phyloP scores from a whole-genome alignment of 1,140 invertebrate genomes.

The Apis mellifera region DNA sequence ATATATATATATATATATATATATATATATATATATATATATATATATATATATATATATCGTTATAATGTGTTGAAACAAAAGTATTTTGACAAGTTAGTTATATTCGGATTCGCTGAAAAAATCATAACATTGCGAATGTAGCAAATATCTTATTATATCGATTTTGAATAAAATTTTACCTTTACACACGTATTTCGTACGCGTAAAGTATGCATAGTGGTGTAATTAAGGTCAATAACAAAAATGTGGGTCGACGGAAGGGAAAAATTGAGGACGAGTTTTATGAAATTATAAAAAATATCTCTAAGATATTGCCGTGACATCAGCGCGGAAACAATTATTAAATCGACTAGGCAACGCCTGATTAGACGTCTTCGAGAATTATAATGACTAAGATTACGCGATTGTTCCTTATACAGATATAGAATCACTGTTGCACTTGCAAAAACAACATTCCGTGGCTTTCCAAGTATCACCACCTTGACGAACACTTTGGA shows the following conservation, averaged over 20 bases:
- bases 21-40: too few species aligned
- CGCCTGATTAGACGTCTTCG: not conserved
- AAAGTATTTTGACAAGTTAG: too few species aligned
- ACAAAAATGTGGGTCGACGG: constrained; percentile 29
- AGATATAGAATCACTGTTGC: not conserved
- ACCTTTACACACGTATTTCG: too few species aligned
- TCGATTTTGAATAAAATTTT: too few species aligned
- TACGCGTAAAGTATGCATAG: too few species aligned
- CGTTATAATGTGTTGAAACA: not conserved
- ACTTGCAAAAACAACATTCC: constrained; percentile 14
- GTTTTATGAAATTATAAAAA: constrained; percentile 11
- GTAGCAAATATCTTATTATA: too few species aligned
- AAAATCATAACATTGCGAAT: too few species aligned
- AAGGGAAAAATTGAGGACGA: constrained; percentile 34
- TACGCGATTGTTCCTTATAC: constrained; percentile 20
- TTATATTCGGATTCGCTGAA: too few species aligned
- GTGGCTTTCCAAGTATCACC: not conserved
- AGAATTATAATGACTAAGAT: constrained; percentile 19
- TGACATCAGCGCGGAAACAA: constrained; percentile 39
- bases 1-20: too few species aligned
- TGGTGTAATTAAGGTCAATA: constrained; percentile 5
- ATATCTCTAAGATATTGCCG: not conserved
- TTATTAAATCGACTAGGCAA: constrained; percentile 7
- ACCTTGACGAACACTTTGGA: too few species aligned
- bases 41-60: too few species aligned